A percentile compares a stretch with the other conserved stretches of the same genome.
These are phyloP conservation scores for Mobula hypostoma DNA, from an alignment of 2,113 vertebrate species.

Conservation along the genomic window DNA sequence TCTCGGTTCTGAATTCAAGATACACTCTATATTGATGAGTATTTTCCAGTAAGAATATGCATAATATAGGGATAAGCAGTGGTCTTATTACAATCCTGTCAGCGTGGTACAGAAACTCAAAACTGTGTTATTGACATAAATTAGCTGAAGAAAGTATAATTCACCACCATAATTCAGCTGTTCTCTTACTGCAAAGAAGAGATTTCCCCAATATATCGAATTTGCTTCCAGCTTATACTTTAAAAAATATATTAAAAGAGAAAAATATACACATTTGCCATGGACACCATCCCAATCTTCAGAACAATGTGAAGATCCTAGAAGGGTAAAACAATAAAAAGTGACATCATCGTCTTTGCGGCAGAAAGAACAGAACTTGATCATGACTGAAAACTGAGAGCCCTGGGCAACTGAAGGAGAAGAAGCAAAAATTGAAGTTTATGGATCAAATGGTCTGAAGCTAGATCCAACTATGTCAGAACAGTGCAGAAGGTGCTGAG, in stretches of 20 bases:
- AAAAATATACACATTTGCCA: not conserved
- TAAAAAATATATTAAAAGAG: not conserved
- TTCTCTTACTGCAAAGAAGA: not conserved
- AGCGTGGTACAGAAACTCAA: not conserved
- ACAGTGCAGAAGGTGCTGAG: too few relatives aligned
- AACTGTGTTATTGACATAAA: not conserved
- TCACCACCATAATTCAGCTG: not conserved
- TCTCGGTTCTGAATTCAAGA: not conserved
- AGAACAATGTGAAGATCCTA: not conserved
- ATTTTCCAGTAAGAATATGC: not conserved
- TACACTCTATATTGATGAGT: not conserved
- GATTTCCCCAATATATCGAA: not conserved
- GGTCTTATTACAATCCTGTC: not conserved
- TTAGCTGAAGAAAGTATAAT: not conserved
- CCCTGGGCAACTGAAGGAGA: too few relatives aligned
- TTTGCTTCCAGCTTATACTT: not conserved
- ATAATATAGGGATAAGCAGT: not conserved
- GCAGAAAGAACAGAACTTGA: too few relatives aligned
- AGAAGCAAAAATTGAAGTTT: too few relatives aligned
- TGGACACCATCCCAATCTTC: not conserved
- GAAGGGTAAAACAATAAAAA: too few relatives aligned
- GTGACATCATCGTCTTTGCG: too few relatives aligned
- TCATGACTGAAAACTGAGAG: too few relatives aligned
- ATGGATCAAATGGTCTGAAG: too few relatives aligned
- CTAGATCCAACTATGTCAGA: too few relatives aligned